These are phyloP conservation scores for Drosophila rufa DNA, from an alignment of 1,140 invertebrate species.

Conservation along the genomic window DNA sequence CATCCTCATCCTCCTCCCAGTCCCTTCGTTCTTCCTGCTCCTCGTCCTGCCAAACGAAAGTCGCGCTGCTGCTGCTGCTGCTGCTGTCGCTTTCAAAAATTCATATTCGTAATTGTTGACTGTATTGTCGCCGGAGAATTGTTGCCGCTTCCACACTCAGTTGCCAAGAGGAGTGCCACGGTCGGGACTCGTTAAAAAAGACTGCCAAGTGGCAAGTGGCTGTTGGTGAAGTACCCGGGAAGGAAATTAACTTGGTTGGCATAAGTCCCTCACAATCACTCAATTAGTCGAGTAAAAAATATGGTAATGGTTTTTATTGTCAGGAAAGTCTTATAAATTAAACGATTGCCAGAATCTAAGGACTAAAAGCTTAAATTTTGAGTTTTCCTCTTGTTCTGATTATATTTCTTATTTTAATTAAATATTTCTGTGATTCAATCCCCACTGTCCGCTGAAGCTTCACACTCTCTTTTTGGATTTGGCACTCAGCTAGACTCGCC, in stretches of 20 bases:
- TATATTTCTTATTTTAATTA: not conserved
- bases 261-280: not conserved
- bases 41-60: slow-evolving; percentile 38
- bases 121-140: slow-evolving; percentile 75
- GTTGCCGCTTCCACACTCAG: slow-evolving; percentile 40
- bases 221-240: slow-evolving; percentile 1
- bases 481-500: slow-evolving; percentile 46
- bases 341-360: too few species aligned
- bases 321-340: not conserved
- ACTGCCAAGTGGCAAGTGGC: slow-evolving; percentile 33
- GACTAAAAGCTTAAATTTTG: not conserved
- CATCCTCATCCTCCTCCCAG: not conserved
- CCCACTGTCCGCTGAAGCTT: slow-evolving; percentile 40
- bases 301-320: not conserved
- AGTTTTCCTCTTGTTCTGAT: too few species aligned
- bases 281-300: not conserved
- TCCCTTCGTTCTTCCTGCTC: not conserved
- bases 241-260: slow-evolving; percentile 27
- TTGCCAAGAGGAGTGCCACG: slow-evolving; percentile 50
- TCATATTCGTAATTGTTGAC: slow-evolving; percentile 84
- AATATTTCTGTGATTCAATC: too few species aligned
- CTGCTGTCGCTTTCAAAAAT: slow-evolving; percentile 81
- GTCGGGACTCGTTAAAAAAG: slow-evolving; percentile 44
- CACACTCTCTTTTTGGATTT: slow-evolving; percentile 38
- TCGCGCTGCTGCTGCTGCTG: slow-evolving; percentile 63